These are phyloP conservation scores for Clarias pachynema DNA, from an alignment of 2,797 vertebrate species.

Conservation along the genomic window DNA sequence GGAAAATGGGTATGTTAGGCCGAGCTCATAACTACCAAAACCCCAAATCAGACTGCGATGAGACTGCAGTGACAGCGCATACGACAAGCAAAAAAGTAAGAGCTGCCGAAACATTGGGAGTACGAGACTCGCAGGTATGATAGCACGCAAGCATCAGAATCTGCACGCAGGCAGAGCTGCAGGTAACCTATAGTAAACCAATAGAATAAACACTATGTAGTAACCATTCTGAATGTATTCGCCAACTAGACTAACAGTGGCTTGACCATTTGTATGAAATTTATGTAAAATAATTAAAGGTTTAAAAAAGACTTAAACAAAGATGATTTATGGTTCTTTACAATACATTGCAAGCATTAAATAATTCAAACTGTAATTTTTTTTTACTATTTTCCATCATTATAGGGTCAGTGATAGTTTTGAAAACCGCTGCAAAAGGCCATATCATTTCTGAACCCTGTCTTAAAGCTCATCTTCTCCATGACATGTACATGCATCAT, in stretches of 20 bases:
- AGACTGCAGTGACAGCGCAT: no score
- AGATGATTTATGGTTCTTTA: no score
- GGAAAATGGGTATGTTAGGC: no score
- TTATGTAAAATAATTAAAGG: not conserved
- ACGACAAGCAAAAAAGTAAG: no score
- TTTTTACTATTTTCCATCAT: not conserved
- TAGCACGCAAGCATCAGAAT: no score
- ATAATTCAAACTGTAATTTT: not conserved
- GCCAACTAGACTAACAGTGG: not conserved
- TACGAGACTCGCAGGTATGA: no score
- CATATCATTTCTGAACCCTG: not conserved
- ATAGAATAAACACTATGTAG: not conserved
- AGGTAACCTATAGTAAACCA: no score
- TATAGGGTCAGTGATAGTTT: not conserved
- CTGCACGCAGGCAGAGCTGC: no score
- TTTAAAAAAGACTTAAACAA: not conserved
- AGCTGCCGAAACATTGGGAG: no score
- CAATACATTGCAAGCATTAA: not conserved
- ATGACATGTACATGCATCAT: not conserved
- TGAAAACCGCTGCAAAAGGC: not conserved
- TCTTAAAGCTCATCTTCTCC: not conserved
- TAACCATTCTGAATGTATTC: not conserved
- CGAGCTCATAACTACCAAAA: no score
- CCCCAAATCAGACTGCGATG: no score
- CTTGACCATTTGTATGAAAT: not conserved